Conservation (phyloP, 2,113 vertebrate species). For the Callaeas wilsoni region DNA sequence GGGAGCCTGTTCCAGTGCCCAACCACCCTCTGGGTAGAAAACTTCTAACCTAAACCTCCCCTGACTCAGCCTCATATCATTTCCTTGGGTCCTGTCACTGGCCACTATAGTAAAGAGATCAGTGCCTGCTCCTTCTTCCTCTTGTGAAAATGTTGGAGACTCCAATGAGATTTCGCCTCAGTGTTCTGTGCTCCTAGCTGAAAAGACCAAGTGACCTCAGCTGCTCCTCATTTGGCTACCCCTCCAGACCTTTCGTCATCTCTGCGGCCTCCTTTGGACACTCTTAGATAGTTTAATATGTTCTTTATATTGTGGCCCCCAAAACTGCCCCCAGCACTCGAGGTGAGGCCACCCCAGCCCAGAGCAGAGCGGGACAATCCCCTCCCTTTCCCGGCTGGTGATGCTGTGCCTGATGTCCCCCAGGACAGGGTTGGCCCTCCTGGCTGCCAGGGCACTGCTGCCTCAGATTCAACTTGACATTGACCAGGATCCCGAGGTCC, state of each 20-base stretch:
- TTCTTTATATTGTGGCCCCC: no score
- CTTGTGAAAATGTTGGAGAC: background rate
- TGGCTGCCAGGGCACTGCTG: background rate
- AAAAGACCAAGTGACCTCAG: background rate
- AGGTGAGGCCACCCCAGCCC: fast-evolving
- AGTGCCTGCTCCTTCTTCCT: background rate
- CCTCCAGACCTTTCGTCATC: background rate
- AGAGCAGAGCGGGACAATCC: background rate
- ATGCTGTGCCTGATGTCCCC: background rate
- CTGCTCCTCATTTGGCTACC: fast-evolving
- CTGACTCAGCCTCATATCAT: background rate
- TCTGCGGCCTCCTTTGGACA: background rate
- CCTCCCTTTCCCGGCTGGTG: fast-evolving
- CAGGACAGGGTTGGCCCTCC: background rate
- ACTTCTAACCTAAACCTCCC: background rate
- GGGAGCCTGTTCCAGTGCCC: background rate
- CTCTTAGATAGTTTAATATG: background rate
- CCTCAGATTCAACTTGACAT: fast-evolving
- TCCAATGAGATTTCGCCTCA: background rate
- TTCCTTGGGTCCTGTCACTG: background rate
- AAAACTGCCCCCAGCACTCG: background rate
- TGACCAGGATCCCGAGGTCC: fast-evolving
- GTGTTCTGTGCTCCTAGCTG: background rate
- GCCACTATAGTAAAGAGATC: background rate
- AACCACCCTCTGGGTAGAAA: background rate